These are phyloP conservation scores for Manduca sexta DNA, from an alignment of 1,140 invertebrate species.

Conservation along the genomic window DNA sequence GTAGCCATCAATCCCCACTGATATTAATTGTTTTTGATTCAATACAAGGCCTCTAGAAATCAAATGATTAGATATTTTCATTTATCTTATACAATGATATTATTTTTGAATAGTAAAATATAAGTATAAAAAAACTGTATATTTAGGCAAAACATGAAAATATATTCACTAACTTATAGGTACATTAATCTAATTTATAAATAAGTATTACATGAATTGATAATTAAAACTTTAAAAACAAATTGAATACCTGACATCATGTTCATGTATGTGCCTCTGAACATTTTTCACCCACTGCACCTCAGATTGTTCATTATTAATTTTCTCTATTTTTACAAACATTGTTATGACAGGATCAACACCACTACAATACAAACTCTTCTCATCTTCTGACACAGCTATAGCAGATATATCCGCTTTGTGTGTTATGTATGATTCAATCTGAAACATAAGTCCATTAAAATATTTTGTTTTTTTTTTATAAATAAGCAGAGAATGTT, in stretches of 20 bases:
- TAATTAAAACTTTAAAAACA: background rate
- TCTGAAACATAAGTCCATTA: constrained; percentile 48
- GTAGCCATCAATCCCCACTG: constrained; percentile 86
- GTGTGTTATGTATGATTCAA: constrained; percentile 84
- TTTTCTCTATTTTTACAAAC: constrained; percentile 75
- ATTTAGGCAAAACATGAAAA: no score
- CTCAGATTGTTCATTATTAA: constrained; percentile 28
- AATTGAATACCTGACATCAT: constrained; percentile 80
- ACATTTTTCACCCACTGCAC: constrained; percentile 86
- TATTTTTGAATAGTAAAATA: no score
- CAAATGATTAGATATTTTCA: background rate
- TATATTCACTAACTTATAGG: no score
- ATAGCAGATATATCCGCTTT: constrained; percentile 85
- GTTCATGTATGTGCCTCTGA: constrained; percentile 84
- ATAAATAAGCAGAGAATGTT: no score
- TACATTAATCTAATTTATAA: no score
- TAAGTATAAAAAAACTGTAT: no score
- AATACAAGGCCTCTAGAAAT: constrained; percentile 77
- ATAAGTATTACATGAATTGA: no score
- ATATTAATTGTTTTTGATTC: constrained; percentile 79
- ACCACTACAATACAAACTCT: constrained; percentile 84
- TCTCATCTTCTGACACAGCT: constrained; percentile 81
- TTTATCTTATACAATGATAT: no score
- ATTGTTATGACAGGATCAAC: constrained; percentile 86
- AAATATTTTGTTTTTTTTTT: no score